These are phyloP conservation scores for Meles meles DNA, from an alignment of 2,113 vertebrate species.

Conservation along the genomic window DNA sequence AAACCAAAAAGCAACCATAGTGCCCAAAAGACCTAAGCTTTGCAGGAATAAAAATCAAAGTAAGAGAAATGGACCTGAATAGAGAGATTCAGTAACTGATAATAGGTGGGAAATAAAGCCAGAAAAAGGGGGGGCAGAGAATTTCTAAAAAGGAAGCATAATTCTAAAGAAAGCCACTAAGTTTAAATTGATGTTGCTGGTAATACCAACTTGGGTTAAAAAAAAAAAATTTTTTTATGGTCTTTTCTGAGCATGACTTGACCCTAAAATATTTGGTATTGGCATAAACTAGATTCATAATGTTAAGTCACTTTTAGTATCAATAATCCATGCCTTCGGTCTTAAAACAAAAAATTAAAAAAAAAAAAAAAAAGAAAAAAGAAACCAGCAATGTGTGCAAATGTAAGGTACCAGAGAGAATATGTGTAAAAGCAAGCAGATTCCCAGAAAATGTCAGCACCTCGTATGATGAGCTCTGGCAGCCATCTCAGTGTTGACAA, in stretches of 20 bases:
- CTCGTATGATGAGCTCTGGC: slow-evolving; percentile 67
- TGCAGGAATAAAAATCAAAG: not conserved
- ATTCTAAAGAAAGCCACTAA: not conserved
- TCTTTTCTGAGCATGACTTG: not conserved
- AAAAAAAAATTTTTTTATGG: not conserved
- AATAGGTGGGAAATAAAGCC: not conserved
- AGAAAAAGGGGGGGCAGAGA: fast-evolving
- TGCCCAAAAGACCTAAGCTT: not conserved
- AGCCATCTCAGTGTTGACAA: slow-evolving; percentile 65
- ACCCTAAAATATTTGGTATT: not conserved
- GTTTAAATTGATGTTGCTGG: not conserved
- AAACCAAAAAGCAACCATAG: not conserved
- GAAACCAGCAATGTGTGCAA: slow-evolving; percentile 44
- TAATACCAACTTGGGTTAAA: not conserved
- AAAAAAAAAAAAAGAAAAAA: not conserved
- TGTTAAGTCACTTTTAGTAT: slow-evolving; percentile 39
- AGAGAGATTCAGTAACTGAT: not conserved
- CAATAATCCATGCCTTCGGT: slow-evolving; percentile 22
- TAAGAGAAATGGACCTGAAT: not conserved
- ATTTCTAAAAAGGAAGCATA: not conserved
- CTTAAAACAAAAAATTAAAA: slow-evolving; percentile 47
- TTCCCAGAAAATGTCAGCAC: slow-evolving; percentile 76
- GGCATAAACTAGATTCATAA: slow-evolving; percentile 40
- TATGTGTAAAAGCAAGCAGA: slow-evolving; percentile 57
- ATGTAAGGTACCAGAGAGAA: slow-evolving; percentile 40